Evolutionary conservation across 1,140 invertebrate genomes (phyloP).

Genomic region (Sitodiplosis mosellana): DNA sequence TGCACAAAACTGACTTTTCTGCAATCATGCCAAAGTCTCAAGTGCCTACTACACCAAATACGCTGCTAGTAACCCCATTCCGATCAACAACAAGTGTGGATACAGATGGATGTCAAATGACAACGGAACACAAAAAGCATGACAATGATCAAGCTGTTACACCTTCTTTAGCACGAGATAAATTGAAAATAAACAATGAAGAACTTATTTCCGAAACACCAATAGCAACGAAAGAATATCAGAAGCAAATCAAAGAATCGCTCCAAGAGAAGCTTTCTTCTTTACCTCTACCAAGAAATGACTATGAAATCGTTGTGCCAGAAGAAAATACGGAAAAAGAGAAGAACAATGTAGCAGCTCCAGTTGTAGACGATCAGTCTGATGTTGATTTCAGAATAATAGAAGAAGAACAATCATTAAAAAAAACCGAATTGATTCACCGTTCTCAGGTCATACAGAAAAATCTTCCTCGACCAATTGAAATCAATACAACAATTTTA

Average conservation of each 20-base stretch:
- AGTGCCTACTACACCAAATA: slow-evolving; percentile 78
- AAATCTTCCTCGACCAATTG: slow-evolving; percentile 68
- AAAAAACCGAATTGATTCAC: slow-evolving; percentile 45
- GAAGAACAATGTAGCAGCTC: slow-evolving; percentile 21
- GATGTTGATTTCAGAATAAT: slow-evolving; percentile 58
- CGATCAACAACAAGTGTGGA: slow-evolving; percentile 32
- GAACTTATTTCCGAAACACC: slow-evolving; percentile 55
- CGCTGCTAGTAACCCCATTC: slow-evolving; percentile 84
- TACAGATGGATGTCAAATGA: slow-evolving; percentile 17
- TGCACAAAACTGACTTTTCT: slow-evolving; percentile 76
- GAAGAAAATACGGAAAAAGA: slow-evolving; percentile 61
- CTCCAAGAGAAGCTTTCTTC: slow-evolving; percentile 55
- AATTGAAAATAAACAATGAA: slow-evolving; percentile 87
- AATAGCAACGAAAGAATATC: slow-evolving; percentile 35
- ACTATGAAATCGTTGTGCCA: slow-evolving; percentile 96
- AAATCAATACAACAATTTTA: slow-evolving; percentile 68
- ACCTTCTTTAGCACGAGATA: slow-evolving; percentile 56
- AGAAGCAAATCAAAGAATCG: slow-evolving; percentile 53
- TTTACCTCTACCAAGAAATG: slow-evolving; percentile 82
- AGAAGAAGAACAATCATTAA: slow-evolving; percentile 13
- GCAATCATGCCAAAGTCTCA: slow-evolving; percentile 58
- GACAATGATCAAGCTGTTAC: slow-evolving; percentile 11
- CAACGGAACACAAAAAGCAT: slow-evolving; percentile 7
- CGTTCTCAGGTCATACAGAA: slow-evolving; percentile 81
- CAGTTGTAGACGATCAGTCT: slow-evolving; percentile 63